Evolutionary conservation across 2,113 vertebrate species (phyloP).

Genomic region (Prietella phreatophila): DNA sequence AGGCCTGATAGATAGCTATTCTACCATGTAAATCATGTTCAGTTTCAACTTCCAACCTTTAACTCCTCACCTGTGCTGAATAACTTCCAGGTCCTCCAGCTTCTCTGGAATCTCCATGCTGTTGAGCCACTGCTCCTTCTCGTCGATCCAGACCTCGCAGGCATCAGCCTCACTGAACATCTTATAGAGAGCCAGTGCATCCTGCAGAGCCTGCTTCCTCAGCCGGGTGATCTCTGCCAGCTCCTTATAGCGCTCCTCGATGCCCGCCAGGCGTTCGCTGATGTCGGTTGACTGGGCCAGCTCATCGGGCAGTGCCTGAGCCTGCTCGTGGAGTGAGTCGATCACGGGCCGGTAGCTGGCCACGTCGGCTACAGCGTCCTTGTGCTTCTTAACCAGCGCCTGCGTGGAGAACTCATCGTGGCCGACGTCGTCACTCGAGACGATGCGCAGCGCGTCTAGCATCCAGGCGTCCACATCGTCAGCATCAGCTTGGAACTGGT

Average conservation of each 20-base stretch:
- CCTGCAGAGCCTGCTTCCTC: slow-evolving; percentile 93
- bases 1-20: no score
- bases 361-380: slow-evolving; percentile 89
- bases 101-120: slow-evolving; percentile 96
- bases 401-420: slow-evolving; percentile 94
- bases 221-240: slow-evolving; percentile 85
- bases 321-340: slow-evolving; percentile 86
- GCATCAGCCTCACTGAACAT: slow-evolving; percentile 93
- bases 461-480: slow-evolving; percentile 92
- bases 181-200: slow-evolving; percentile 92
- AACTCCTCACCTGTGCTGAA: slow-evolving; percentile 89
- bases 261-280: slow-evolving; percentile 79
- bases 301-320: slow-evolving; percentile 73
- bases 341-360: slow-evolving; percentile 84
- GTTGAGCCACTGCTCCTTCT: slow-evolving; percentile 98
- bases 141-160: slow-evolving; percentile 94
- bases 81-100: slow-evolving; percentile 95
- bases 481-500: slow-evolving; percentile 91
- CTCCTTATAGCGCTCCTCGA: slow-evolving; percentile 94
- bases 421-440: slow-evolving; percentile 90
- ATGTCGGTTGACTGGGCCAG: slow-evolving; percentile 77
- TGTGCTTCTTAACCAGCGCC: slow-evolving; percentile 92
- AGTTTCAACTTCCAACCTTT: background rate
- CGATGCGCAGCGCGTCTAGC: slow-evolving; percentile 88
- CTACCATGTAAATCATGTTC: no score